Percentiles rank a stretch among this genome's conserved stretches.
Evolutionary conservation across 2,888 invertebrate species (phyloP).

Genomic region (Podabrus alpinus): DNA sequence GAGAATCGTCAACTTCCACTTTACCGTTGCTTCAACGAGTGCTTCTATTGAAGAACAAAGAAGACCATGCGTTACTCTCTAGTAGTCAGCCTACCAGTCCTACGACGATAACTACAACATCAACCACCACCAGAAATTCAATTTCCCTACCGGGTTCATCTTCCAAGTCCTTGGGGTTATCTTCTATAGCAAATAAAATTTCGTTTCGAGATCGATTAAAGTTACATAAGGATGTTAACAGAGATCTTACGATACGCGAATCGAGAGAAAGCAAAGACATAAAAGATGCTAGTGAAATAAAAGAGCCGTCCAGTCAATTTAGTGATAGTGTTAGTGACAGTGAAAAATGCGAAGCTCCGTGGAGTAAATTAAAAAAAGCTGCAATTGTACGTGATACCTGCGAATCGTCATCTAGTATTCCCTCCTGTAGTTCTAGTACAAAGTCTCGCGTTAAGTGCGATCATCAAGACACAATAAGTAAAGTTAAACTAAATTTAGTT

Average conservation of each 20-base stretch:
- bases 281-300: conserved; percentile 35
- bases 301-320: conserved; percentile 47
- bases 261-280: conserved; percentile 36
- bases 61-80: conserved; percentile 61
- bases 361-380: conserved; percentile 80
- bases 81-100: conserved; percentile 45
- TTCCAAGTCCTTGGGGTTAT: conserved; percentile 36
- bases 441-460: not conserved
- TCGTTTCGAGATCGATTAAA: conserved; percentile 47
- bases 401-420: conserved; percentile 32
- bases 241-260: conserved; percentile 42
- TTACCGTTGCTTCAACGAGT: conserved; percentile 76
- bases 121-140: conserved; percentile 30
- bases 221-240: conserved; percentile 44
- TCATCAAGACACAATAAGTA: conserved; percentile 5
- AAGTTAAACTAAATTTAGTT: conserved; percentile 44
- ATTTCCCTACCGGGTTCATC: conserved; percentile 27
- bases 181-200: conserved; percentile 45
- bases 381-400: conserved; percentile 60
- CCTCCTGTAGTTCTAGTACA: conserved; percentile 17
- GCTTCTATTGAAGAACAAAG: conserved; percentile 75
- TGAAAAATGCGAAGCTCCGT: conserved; percentile 60
- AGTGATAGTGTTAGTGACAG: conserved; percentile 43
- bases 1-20: conserved; percentile 71
- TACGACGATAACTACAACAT: conserved; percentile 24